Evolutionary conservation across 2,888 invertebrate genomes (phyloP), one percentile per base, ranked within the genome.

Genomic region (Mythimna lalbum): DNA sequence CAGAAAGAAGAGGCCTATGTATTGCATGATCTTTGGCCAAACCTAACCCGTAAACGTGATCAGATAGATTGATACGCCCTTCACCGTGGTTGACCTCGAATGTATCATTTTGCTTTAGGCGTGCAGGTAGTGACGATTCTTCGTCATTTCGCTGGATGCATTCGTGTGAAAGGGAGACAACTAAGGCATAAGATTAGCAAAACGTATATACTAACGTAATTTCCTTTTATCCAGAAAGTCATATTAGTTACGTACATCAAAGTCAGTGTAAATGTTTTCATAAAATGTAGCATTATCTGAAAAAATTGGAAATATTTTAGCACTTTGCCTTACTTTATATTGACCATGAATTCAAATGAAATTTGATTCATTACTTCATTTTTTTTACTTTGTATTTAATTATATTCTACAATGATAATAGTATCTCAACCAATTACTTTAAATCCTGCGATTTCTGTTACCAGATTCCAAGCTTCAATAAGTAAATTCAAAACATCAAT

Each of bases 391-490:
- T 33, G 9, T 33, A 33, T 10, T 55, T 3, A 1, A 33, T 55
- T 55, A 19, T 31, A 17, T 53, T 17, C 5, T 27, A 10, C 31
- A 31, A 27, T 17, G 7, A 53, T 27, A 19, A 33, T 33, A 50
- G 21, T 21, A 27, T 31, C 3, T 10, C 19, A 19, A 27, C 0
- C 36, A 56, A 36, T 69, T 66, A 69, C 68, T 56, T 69, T 69
- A 12, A 65, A 23, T 21, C 69, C 50, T 6, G 70, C 61, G 31
- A 47, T 62, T 72, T n/a, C 31, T 14, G 62, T 55, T 10, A 55
- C 36, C 14, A 72, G 21, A 55, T 62, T 71, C 72, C 70, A 71
- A 49, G 47, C 72, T 55, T 71, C 53, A n/a, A 69, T 39, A 12
- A 69, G 36, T 5, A n/a, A 47, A 3, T 66, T 56, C 36, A 69